A percentile compares a stretch with the other conserved stretches of the same genome.
Evolutionary conservation across 2,888 invertebrate species (phyloP).

Genomic region (Disparrhopalites patrizii): DNA sequence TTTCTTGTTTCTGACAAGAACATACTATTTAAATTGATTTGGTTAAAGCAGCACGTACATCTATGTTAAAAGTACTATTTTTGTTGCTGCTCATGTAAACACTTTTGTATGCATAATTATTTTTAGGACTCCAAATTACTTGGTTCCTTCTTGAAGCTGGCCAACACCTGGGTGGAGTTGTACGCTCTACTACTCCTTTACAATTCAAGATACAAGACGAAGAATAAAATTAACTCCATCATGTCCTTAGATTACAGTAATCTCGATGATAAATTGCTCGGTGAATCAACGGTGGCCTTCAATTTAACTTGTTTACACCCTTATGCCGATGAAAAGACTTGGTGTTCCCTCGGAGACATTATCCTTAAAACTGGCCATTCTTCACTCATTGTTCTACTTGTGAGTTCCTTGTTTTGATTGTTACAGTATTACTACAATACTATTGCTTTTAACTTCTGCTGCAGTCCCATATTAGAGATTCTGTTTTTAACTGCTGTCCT

Average conservation of each 20-base stretch:
- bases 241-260: neutral
- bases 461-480: too few species aligned
- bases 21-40: neutral
- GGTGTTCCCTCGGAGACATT: constrained; percentile 22
- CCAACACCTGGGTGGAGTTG: constrained; percentile 39
- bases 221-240: constrained; percentile 6
- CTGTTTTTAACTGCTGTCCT: neutral
- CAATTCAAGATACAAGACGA: constrained; percentile 29
- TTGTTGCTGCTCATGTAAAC: too few species aligned
- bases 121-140: constrained; percentile 33
- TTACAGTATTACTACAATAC: too few species aligned
- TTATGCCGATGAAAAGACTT: constrained; percentile 26
- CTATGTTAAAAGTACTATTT: neutral
- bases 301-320: constrained; percentile 28
- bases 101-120: constrained; percentile 12
- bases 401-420: neutral
- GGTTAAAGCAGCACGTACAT: neutral
- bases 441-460: too few species aligned
- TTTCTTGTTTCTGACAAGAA: neutral
- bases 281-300: constrained; percentile 9
- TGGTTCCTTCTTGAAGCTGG: constrained; percentile 36
- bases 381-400: neutral
- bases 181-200: constrained; percentile 37
- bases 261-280: constrained; percentile 3
- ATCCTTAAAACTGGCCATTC: constrained; percentile 5